Percentiles rank a stretch among this genome's conserved stretches.
Conservation (phyloP, 1,140 invertebrate species). For the Calycopis cecrops region DNA sequence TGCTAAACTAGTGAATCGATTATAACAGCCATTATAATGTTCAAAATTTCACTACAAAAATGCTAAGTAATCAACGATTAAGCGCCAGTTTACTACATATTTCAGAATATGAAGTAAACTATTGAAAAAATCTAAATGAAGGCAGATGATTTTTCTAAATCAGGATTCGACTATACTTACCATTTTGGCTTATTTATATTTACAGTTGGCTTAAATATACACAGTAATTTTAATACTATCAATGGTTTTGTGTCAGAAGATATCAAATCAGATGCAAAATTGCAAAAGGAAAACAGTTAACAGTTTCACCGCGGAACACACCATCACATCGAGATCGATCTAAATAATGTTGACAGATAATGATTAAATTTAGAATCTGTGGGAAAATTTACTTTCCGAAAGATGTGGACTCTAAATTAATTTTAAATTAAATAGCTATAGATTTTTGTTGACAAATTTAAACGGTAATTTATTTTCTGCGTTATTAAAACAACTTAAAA, state of each 20-base stretch:
- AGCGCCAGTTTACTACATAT: slow-evolving; percentile 7
- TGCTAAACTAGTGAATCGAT: slow-evolving; percentile 9
- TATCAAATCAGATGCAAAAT: slow-evolving; percentile 19
- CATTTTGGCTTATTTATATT: slow-evolving; percentile 17
- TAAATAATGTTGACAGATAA: slow-evolving; percentile 44
- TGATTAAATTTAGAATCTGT: too few relatives aligned
- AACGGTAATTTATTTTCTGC: too few relatives aligned
- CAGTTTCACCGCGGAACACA: slow-evolving; percentile 25
- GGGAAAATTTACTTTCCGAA: too few relatives aligned
- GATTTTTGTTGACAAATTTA: too few relatives aligned
- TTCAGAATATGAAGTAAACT: too few relatives aligned
- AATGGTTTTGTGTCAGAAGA: slow-evolving; percentile 9
- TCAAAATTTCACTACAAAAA: slow-evolving; percentile 2
- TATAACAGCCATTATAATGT: slow-evolving; percentile 5
- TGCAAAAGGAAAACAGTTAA: slow-evolving; percentile 23
- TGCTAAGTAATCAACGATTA: slow-evolving; percentile 6
- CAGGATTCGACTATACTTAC: slow-evolving; percentile 13
- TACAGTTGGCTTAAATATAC: slow-evolving; percentile 15
- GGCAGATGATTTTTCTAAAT: neutral
- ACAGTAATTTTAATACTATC: slow-evolving; percentile 9
- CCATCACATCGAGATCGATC: slow-evolving; percentile 45
- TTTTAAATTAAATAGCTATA: too few relatives aligned
- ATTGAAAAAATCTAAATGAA: slow-evolving; percentile 10
- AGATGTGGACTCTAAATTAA: neutral
- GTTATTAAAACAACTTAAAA: too few relatives aligned